Evolutionary conservation across 2,113 vertebrate genomes (phyloP).

Genomic region (Ceratotherium simum): DNA sequence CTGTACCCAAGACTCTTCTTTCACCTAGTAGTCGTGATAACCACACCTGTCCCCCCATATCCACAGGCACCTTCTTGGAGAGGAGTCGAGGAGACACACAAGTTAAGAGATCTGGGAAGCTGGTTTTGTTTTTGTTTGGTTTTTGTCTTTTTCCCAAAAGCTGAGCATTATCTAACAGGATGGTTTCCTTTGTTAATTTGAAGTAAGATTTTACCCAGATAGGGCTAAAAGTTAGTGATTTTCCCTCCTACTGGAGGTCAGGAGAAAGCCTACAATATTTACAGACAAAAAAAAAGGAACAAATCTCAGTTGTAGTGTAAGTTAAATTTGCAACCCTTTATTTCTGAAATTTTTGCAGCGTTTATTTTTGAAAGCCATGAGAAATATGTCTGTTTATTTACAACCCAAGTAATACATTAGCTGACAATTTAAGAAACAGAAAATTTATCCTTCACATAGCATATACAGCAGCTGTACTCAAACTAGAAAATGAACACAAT

Average conservation of each 20-base stretch:
- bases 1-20: neutral
- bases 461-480: neutral
- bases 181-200: neutral
- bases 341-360: neutral
- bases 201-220: neutral
- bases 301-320: neutral
- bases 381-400: neutral
- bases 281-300: slow-evolving; percentile 16
- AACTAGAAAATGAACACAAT: neutral
- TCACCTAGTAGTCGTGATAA: neutral
- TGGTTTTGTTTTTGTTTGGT: neutral
- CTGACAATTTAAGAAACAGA: neutral
- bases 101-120: neutral
- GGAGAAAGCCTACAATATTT: neutral
- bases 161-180: neutral
- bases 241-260: neutral
- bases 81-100: neutral
- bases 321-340: neutral
- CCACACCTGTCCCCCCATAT: neutral
- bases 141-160: neutral
- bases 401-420: neutral
- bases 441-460: neutral
- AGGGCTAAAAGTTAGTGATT: neutral
- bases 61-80: neutral
- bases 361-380: slow-evolving; percentile 8